Evolutionary conservation across 2,113 vertebrate species (phyloP).

Genomic region (Oreotrochilus melanogaster): DNA sequence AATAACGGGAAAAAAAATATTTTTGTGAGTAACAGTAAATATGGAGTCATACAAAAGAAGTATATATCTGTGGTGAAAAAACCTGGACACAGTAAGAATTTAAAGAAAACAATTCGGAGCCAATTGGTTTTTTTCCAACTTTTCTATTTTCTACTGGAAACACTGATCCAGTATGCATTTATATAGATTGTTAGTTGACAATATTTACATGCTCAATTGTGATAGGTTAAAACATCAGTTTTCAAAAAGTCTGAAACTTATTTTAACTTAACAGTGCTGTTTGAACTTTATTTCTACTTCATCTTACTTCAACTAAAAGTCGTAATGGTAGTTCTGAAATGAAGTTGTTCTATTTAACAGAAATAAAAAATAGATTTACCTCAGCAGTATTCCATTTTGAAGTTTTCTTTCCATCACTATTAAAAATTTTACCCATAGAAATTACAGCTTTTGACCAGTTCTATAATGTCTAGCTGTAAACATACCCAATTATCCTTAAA

Average conservation of each 20-base stretch:
- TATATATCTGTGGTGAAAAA: neutral
- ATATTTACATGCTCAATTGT: neutral
- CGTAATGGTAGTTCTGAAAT: neutral
- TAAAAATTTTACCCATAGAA: neutral
- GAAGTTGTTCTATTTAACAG: neutral
- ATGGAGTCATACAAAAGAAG: neutral
- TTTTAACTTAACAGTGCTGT: neutral
- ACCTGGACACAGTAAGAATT: neutral
- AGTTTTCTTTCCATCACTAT: neutral
- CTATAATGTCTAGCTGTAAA: neutral
- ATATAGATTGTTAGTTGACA: neutral
- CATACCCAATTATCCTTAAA: neutral
- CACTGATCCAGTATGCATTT: neutral
- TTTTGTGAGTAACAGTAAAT: neutral
- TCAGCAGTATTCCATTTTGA: neutral
- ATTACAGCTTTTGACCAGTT: neutral
- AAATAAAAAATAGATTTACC: neutral
- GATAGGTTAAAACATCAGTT: neutral
- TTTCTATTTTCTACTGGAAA: neutral
- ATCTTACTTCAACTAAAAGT: neutral
- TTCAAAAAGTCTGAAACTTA: neutral
- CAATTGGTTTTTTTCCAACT: neutral
- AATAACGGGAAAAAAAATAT: neutral
- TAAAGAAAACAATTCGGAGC: neutral
- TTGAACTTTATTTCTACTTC: neutral